phyloP scores from a whole-genome alignment of 2,797 vertebrate species.

The Prunella strophiata region DNA sequence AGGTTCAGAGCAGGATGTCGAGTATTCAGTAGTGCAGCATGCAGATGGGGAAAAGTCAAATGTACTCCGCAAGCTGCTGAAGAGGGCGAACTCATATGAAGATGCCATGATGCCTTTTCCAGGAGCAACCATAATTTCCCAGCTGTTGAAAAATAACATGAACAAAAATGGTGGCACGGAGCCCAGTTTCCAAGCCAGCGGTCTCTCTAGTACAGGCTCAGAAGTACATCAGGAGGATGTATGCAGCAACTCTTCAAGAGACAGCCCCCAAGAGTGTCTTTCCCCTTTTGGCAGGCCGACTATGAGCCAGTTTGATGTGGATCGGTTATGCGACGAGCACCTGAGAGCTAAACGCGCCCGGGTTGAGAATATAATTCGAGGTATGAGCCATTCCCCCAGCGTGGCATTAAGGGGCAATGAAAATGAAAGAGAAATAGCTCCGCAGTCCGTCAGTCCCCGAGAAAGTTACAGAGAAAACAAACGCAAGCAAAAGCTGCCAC shows the following conservation, averaged over 20 bases:
- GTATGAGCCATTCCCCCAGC: constrained; percentile 98
- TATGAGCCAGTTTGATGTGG: constrained; percentile 92
- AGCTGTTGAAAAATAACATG: constrained; percentile 99
- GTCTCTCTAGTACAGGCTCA: constrained; percentile 94
- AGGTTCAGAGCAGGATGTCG: constrained; percentile 93
- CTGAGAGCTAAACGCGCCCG: constrained; percentile 97
- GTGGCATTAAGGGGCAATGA: constrained; percentile 88
- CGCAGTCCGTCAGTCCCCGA: constrained; percentile 90
- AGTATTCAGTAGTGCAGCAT: constrained; percentile 95
- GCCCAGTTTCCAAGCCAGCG: constrained; percentile 91
- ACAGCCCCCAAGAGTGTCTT: constrained; percentile 96
- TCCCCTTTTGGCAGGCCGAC: constrained; percentile 94
- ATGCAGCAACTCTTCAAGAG: constrained; percentile 98
- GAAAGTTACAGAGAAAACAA: constrained; percentile 97
- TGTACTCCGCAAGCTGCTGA: constrained; percentile 98
- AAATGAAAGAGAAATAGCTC: constrained; percentile 88
- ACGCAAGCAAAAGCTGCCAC: constrained; percentile 97
- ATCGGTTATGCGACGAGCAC: constrained; percentile 96
- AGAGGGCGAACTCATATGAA: constrained; percentile 98
- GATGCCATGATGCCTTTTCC: constrained; percentile 99
- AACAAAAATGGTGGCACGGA: constrained; percentile 95
- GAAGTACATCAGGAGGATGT: constrained; percentile 95
- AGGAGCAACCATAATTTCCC: constrained; percentile 97
- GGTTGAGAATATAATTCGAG: constrained; percentile 98
- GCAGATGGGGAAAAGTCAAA: constrained; percentile 97